Evolutionary conservation across 2,113 vertebrate species (phyloP), one percentile per base, ranked within the genome.

Genomic region (Camelus bactrianus): DNA sequence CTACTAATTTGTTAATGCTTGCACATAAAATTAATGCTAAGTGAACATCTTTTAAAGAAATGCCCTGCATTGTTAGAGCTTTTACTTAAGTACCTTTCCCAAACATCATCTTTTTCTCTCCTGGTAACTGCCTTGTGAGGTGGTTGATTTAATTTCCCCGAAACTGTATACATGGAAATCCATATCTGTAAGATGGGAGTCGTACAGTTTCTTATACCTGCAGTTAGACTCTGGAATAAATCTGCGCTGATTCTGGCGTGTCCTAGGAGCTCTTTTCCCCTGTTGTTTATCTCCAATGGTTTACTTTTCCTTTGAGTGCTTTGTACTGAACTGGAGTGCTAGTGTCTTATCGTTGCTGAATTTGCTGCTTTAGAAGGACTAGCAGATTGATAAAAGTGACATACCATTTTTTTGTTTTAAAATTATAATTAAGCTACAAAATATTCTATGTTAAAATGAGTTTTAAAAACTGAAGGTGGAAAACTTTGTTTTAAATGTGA

Each of bases 401-500:
- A 48, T 4, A 38, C 16, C 11, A 16, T 65, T 26, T 54, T 92
- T 85, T 82, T 48, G 35, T n/a, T 84, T 85, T 48, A 42, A 84
- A 80, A 48, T 8, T 58, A 5, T 65, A 83, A 35, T 62, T 73
- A 60, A 87, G 5, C 48, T 76, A 20, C 24, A 81, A 26, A 81
- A 69, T 95, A n/a, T 65, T 64, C 28, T 77, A 7, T 93, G 16
- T 30, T 48, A 95, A 67, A n/a, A 60, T 62, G 35, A 77, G 38
- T 54, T 88, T 94, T 58, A 35, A 91, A 94, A 83, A 79, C 28
- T 77, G 81, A 4, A 79, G 50, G 30, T 94, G 54, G 75, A 69
- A 89, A 30, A 75, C 22, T 93, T 91, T 80, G 46, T 60, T 94
- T 94, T 80, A 88, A n/a, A 65, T 94, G 15, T 85, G n/a, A 32